Evolutionary conservation across 2,797 vertebrate genomes (phyloP).

Genomic region (Anguilla marmorata): DNA sequence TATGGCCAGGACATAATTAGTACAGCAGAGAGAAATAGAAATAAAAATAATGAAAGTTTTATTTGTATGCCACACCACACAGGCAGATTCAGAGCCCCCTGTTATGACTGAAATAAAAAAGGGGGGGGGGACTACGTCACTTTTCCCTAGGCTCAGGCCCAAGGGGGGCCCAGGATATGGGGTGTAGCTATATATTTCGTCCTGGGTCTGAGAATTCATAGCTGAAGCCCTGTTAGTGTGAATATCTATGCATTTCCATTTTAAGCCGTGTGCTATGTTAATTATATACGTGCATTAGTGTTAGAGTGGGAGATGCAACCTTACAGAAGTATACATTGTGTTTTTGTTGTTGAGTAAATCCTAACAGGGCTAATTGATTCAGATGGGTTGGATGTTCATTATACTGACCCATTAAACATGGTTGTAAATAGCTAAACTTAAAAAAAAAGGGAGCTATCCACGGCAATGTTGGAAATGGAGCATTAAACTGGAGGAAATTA

Average conservation of each 20-base stretch:
- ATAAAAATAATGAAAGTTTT: slow-evolving; percentile 38
- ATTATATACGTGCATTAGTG: background rate
- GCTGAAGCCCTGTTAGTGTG: background rate
- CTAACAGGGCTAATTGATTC: background rate
- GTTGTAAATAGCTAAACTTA: slow-evolving; percentile 44
- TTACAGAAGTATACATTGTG: background rate
- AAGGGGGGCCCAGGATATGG: too few relatives aligned
- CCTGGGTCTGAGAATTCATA: too few relatives aligned
- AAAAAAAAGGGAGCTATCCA: slow-evolving; percentile 34
- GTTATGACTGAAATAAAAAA: slow-evolving; percentile 66
- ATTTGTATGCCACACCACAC: slow-evolving; percentile 61
- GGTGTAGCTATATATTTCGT: too few relatives aligned
- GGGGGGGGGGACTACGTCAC: too few relatives aligned
- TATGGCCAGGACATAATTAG: slow-evolving; percentile 68
- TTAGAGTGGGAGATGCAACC: background rate
- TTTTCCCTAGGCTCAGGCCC: too few relatives aligned
- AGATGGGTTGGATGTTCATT: background rate
- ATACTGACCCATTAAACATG: slow-evolving; percentile 33
- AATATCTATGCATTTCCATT: background rate
- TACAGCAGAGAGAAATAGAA: slow-evolving; percentile 23
- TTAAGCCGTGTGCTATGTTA: background rate
- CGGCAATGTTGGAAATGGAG: slow-evolving; percentile 27
- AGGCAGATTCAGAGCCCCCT: slow-evolving; percentile 74
- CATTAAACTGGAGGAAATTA: slow-evolving; percentile 29
- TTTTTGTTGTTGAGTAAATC: background rate